Base-by-base conservation (phyloP, 2,113 vertebrate genomes). In the Octodon degus region DNA sequence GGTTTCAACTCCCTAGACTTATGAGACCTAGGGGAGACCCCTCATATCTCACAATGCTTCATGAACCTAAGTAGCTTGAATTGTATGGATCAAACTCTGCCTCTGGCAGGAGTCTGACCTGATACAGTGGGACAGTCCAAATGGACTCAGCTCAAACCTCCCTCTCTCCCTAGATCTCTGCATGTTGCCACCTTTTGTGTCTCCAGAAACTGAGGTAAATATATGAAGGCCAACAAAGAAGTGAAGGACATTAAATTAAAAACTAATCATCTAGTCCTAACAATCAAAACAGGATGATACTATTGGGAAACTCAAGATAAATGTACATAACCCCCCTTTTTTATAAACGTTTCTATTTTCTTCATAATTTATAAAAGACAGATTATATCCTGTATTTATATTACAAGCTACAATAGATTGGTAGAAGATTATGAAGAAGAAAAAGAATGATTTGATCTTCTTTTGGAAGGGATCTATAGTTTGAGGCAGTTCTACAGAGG, bases 311-410 rank as follows among this genome's bases (percentile, higher is more conserved):
- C 1, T 82, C 40, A 93, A 84, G 2, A 60, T 17, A 22, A 1
- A 27, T 43, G 68, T 86, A 83, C 65, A 85, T 0, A 67, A 79
- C 63, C 47, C 60, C 82, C 91, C 74, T 55, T 79, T 86, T 93
- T 80, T 55, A 9, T 58, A 87, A 86, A 76, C 24, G 60, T 89
- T 90, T 58, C 37, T 65, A 67, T 62, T 96, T 91, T 50, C 86
- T 93, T 91, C 20, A 17, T 70, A 86, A 76, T 27, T 60, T 89
- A 76, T 7, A 81, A 43, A 91, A 47, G 40, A 65, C 40, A 91
- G 67, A 62, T 43, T 27, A 7, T 83, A 47, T 14, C 1, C n/a
- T 37, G 19, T 65, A 50, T 92, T 91, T 68, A 60, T 83, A 32
- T 16, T 74, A 77, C 8, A 84, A 72, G 53, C 25, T 37, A 13